A percentile compares a stretch with the other conserved stretches of the same genome.
These are phyloP conservation scores for Ascidia mentula DNA, from an alignment of 23 tunicate species.

Conservation along the genomic window DNA sequence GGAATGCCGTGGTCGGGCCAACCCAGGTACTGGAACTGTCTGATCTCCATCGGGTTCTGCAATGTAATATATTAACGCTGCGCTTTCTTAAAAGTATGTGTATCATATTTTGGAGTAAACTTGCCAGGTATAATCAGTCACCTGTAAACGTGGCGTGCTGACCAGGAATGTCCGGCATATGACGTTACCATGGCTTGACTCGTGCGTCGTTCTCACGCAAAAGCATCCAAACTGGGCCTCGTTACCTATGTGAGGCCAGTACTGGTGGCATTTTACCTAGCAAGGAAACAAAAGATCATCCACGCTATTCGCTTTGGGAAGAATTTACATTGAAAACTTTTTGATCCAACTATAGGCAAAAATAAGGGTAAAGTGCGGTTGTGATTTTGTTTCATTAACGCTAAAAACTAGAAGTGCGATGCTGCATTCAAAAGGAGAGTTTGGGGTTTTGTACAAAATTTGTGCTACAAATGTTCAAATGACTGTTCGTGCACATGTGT, in stretches of 20 bases:
- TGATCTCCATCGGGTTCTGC: slow-evolving; percentile 7
- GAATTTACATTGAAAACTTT: background rate
- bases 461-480: no score
- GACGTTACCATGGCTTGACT: background rate
- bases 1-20: slow-evolving; percentile 5
- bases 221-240: slow-evolving; percentile 21
- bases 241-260: slow-evolving; percentile 35
- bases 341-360: no score
- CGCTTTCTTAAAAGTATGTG: background rate
- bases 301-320: background rate
- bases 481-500: no score
- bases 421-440: no score
- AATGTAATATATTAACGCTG: background rate
- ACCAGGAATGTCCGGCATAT: background rate
- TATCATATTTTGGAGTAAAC: no score
- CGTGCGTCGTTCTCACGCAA: background rate
- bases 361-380: no score
- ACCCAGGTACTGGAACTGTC: background rate
- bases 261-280: slow-evolving; percentile 18
- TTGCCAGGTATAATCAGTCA: background rate
- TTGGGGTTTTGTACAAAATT: no score
- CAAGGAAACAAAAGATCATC: background rate
- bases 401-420: no score
- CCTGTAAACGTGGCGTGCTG: background rate
- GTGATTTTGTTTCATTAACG: background rate